Evolutionary conservation across 2,888 invertebrate genomes (phyloP).

Genomic region (Lepidocyrtoides sp.): DNA sequence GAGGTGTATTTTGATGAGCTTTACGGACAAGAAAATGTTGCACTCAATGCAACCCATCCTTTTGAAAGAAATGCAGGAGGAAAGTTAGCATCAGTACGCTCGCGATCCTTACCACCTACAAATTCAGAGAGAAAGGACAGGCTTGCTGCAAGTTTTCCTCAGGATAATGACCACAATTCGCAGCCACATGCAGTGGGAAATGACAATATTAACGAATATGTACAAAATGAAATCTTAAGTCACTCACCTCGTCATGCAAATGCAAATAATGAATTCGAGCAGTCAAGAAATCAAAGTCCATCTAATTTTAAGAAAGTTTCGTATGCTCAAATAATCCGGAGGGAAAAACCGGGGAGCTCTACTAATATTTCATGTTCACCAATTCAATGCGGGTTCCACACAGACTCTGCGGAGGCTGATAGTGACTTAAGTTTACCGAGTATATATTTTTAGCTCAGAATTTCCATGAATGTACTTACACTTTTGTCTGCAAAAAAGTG

Average conservation of each 20-base stretch:
- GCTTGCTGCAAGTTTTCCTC: constrained; percentile 1
- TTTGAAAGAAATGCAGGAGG: background rate
- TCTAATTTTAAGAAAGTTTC: constrained; percentile 47
- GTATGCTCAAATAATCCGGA: background rate
- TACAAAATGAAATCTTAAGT: background rate
- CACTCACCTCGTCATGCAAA: background rate
- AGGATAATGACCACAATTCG: background rate
- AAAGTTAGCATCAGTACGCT: background rate
- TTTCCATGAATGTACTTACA: no score
- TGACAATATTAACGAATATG: background rate
- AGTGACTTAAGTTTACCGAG: no score
- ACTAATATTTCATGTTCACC: constrained; percentile 19
- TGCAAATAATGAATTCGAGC: background rate
- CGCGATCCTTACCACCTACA: constrained; percentile 9
- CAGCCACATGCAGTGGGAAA: background rate
- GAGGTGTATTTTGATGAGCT: constrained; percentile 15
- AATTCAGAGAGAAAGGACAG: background rate
- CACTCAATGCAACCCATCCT: background rate
- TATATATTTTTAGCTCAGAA: no score
- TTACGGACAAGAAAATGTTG: background rate
- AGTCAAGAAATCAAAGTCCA: background rate
- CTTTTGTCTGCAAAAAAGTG: no score
- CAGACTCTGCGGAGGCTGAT: constrained; percentile 45
- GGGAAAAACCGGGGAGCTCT: background rate
- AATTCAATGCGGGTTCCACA: constrained; percentile 13